These are phyloP conservation scores for Centropyge bicolor DNA, from an alignment of 2,797 vertebrate genomes.

Conservation along the genomic window DNA sequence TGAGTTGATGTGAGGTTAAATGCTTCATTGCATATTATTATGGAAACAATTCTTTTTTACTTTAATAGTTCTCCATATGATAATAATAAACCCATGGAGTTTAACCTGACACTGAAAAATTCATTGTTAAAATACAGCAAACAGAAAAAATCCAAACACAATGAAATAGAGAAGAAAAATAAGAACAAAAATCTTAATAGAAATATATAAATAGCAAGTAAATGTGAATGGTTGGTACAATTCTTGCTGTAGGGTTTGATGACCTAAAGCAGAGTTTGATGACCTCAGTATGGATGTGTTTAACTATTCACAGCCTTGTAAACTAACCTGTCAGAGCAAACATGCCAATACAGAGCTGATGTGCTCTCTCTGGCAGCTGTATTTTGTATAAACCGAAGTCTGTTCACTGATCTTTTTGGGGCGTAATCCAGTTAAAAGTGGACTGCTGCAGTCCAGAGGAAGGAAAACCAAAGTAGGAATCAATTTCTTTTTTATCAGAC, in stretches of 20 bases:
- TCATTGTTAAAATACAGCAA: not conserved
- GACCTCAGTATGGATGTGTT: not conserved
- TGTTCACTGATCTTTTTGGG: not conserved
- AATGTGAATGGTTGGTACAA: not conserved
- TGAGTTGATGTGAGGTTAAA: constrained; percentile 31
- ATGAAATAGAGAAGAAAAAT: not conserved
- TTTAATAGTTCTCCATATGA: not conserved
- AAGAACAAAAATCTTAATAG: not conserved
- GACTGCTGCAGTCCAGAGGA: constrained; percentile 18
- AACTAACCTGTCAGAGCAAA: constrained; percentile 5
- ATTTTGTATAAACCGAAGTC: constrained; percentile 12
- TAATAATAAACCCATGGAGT: not conserved
- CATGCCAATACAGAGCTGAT: not conserved
- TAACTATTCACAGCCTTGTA: constrained; percentile 23
- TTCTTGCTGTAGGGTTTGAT: not conserved
- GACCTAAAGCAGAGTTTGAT: too few species aligned
- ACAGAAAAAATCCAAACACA: not conserved
- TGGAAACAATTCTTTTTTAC: constrained; percentile 3
- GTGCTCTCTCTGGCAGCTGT: constrained; percentile 21
- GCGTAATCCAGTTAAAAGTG: constrained; percentile 18
- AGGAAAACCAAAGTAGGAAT: constrained; percentile 19
- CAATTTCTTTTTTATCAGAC: constrained; percentile 10
- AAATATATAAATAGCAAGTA: not conserved
- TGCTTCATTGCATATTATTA: constrained; percentile 11
- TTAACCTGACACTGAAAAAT: not conserved